Base-by-base conservation (phyloP, 2,888 invertebrate genomes). In the Heliconius charithonia region DNA sequence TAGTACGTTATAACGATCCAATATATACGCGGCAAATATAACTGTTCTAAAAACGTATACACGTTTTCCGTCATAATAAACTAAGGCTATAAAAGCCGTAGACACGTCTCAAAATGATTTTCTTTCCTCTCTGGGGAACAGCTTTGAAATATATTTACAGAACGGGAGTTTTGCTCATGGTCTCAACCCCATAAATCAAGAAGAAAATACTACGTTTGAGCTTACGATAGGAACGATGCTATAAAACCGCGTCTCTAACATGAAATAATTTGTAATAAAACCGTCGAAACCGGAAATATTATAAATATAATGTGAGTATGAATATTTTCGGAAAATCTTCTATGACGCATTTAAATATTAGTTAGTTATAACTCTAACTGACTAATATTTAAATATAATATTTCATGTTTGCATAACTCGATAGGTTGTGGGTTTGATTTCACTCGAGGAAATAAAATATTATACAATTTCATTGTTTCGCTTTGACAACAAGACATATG, bases 51-150 rank as follows among this genome's bases (percentile, higher is more conserved):
- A 91, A 89, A 89, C 88, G 90, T 89, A 92, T 92, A 91, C 91
- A 93, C 92, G 92, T 92, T 92, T 92, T 92, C 92, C 92, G 89
- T 89, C 91, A 91, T 92, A 92, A 92, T 92, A 92, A 91, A 91
- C 89, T 90, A 85, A 84, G 82, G 90, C 92, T 88, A 91, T 93
- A 92, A 92, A 93, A 92, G 91, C 89, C 90, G 91, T 89, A 90
- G 86, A 80, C 77, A 76, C 79, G 76, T 80, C 76, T 67, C 67
- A 62, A 73, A 81, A 81, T 81, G 81, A 81, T 81, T 81, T 81
- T 77, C 79, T 79, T 79, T 76, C 79, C 9, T 79, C 80, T 69
- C 71, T n/a, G 16, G 75, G 77, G 80, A 79, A 70, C 77, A 79
- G 67, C 75, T 71, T 67, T 69, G 76, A 79, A 79, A 79, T 75